Evolutionary conservation across 1,140 invertebrate species (phyloP), one percentile per base, ranked within the genome.

Genomic region (Drosophila neocordata): DNA sequence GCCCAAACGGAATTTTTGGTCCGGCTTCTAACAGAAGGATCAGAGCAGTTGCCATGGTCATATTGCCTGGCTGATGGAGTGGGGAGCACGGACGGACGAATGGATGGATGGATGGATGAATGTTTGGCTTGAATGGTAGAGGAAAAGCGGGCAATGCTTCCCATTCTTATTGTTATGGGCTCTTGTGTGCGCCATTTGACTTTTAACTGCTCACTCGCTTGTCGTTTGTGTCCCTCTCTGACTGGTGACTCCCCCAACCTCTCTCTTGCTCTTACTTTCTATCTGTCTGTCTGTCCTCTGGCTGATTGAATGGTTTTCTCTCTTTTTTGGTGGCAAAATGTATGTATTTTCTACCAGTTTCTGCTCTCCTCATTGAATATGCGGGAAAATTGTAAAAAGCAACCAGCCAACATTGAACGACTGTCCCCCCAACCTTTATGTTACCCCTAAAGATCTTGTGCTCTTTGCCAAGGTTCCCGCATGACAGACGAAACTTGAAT

Each of bases 281-380:
- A 8, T 48, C 15, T 15, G 5, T 44, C 41, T 18, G 11, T 35
- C 18, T 12, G 35, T 55, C 53, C 24, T 37, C 44, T 48, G 52
- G 59, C 80, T 85, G 81, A 85, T 85, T 85, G 81, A 85, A 85
- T 80, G 73, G 41, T 48, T 48, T 20, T 48, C 60, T 31, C 5
- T 31, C 5, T 56, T 77, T 80, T 66, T 69, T 27, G 52, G 60
- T 48, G 53, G 63, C 55, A 52, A 53, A 59, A 67, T 35, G 63
- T 76, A 75, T 79, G 52, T 79, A 79, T 79, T 84, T 79, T n/a
- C n/a, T 53, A 13, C 20, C 20, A 27, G 20, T 12, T 68, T 76
- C 74, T 79, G 60, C 69, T 83, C 76, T 76, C 51, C 68, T 87
- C 77, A 78, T 78, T 87, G 74, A 77, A 67, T 74, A 87, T 69